Base-by-base conservation (phyloP, 2,888 invertebrate genomes). In the Imbricaverruca yamaguchii region DNA sequence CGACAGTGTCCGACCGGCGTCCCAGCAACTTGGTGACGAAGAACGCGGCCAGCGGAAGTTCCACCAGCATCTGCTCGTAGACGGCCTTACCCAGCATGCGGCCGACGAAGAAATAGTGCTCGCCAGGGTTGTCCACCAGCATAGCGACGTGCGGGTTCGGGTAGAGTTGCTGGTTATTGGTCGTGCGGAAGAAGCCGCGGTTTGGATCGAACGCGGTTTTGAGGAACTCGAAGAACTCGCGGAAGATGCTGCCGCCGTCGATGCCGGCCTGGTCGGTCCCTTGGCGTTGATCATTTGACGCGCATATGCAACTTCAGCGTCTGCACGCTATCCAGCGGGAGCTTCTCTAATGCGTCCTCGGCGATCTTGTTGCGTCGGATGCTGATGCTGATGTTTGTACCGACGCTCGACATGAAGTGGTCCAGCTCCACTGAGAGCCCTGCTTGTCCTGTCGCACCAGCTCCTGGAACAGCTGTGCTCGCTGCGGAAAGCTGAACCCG, bases 161-260 rank as follows among this genome's bases (percentile, higher is more conserved):
- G 87, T 98, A 99, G 65, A 99, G 88, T 88, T 95, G 92, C 25
- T 82, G 80, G 87, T 98, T 97, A 83, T 93, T 92, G 9, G 97
- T 97, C 61, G 96, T 87, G 82, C 91, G 89, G 87, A 97, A 97
- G 87, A 98, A 93, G 0, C 98, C 98, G 81, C 98, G 90, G 87
- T 97, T 97, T 0, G 98, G 97, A 89, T 98, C 97, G 86, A 98
- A 98, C 0, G 95, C 94, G 0, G 97, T 95, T 90, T 95, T 96
- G 57, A 98, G 90, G 15, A 98, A 89, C 87, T 98, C 1, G 94
- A 93, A 7, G 87, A 98, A 98, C 87, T 99, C 99, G 80, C 98
- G 90, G 86, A 97, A 97, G 21, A 99, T 91, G 0, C 98, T 98
- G 3, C 98, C 98, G 4, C 98, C 98, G 87, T 99, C 99, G 4